Evolutionary conservation across 2,113 vertebrate species (phyloP), one percentile per base, ranked within the genome.

Genomic region (Pristiophorus japonicus): DNA sequence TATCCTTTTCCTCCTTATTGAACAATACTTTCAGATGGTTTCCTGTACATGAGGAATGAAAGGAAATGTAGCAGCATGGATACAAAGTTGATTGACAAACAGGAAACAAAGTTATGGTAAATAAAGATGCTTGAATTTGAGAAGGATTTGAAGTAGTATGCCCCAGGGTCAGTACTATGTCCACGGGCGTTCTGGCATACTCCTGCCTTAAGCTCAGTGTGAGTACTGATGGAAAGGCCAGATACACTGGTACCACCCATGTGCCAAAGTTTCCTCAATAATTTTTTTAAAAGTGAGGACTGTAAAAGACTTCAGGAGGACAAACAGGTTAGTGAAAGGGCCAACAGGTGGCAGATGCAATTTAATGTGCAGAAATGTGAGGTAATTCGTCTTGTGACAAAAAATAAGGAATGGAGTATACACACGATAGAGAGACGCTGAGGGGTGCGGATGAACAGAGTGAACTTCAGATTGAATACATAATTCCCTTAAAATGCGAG

Each of bases 1-100:
- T 90, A 59, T 90, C 87, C 87, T 90, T 55, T 90, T 90, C 87
- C 30, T 90, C 51, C 51, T 55, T 90, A 34, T 55, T 34, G 51
- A 34, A 90, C 24, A 16, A n/a, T n/a, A 90, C 55, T 90, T 59
- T 90, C 3, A 87, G 45, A 34, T 90, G 51, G 59, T 55, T 90
- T 90, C 87, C 87, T 59, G 87, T 30, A 90, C 12, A 62, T 90
- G 14, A 62, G 24, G 11, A 59, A 62, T 20, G 20, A 18, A 84
- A 87, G 85, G 47, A 88, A 88, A 88, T 34, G 24, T 30, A 88
- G 47, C 47, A 88, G 22, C 85, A 59, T 88, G 47, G 24, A 34
- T 88, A 27, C 22, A 47, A 47, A 85, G 42, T 22, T 85, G 18
- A 42, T 47, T 85, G 81, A 42, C 81, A 88, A 42, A 42, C n/a